Conservation (phyloP, 2,797 vertebrate species). For the Schizopygopsis malacanthus region DNA sequence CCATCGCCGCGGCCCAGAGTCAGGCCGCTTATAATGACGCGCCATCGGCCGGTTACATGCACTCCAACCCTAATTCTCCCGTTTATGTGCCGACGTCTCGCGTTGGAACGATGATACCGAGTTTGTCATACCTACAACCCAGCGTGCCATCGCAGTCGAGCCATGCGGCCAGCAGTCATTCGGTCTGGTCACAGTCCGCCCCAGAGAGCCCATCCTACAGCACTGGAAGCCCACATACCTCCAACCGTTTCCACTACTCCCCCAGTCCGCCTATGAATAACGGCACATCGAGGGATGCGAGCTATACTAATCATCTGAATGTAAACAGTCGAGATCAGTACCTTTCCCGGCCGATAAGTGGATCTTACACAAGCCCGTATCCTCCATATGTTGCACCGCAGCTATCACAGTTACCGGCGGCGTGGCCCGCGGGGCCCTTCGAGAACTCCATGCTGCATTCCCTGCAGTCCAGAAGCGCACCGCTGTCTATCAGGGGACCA, state of each 20-base stretch:
- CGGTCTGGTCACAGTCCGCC: conserved; percentile 91
- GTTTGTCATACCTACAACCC: conserved; percentile 89
- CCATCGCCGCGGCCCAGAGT: conserved; percentile 89
- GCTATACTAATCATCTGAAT: conserved; percentile 83
- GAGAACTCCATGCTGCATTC: conserved; percentile 96
- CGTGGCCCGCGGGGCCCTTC: conserved; percentile 89
- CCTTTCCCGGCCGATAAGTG: conserved; percentile 85
- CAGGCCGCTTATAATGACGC: conserved; percentile 87
- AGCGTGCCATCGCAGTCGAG: conserved; percentile 82
- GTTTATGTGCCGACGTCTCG: conserved; percentile 94
- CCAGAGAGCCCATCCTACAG: conserved; percentile 92
- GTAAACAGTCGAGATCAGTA: conserved; percentile 88
- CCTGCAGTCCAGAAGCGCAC: conserved; percentile 86
- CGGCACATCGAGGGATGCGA: conserved; percentile 84
- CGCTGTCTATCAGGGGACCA: conserved; percentile 87
- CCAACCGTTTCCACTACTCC: conserved; percentile 92
- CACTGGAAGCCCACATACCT: conserved; percentile 84
- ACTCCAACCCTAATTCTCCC: conserved; percentile 92
- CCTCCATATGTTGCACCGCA: conserved; percentile 89
- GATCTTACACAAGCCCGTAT: conserved; percentile 90
- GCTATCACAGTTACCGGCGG: conserved; percentile 88
- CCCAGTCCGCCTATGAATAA: conserved; percentile 91
- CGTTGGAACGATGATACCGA: conserved; percentile 92
- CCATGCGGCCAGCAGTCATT: conserved; percentile 85
- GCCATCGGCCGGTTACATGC: conserved; percentile 88